Evolutionary conservation across 2,113 vertebrate species (phyloP), one percentile per base, ranked within the genome.

Genomic region (Callospermophilus lateralis): DNA sequence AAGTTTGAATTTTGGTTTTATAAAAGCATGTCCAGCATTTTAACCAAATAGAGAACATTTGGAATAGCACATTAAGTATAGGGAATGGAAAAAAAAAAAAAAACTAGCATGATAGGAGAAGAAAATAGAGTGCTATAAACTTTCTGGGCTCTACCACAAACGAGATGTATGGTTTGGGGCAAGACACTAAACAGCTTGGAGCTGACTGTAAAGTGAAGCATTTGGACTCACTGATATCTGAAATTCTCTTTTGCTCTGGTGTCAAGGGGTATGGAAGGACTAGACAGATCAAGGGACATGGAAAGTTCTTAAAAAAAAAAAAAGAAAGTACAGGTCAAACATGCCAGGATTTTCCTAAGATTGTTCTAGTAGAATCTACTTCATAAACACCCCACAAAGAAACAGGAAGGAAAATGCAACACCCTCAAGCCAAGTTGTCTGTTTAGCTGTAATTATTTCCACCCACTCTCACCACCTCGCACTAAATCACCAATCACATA

Each of bases 351-450:
- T 91, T 91, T 55, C 17, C 39, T 42, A 84, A 91, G 26, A 28
- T 63, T 63, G 6, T 72, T 93, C 58, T 58, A 89, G 37, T 37
- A 95, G 74, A 78, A 89, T 78, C 48, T 37, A 87, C 30, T 67
- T 90, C 72, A 81, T 6, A 85, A 67, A 48, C 68, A 78, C 61
- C 86, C n/a, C 34, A 89, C 80, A 70, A 87, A 86, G 79, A 79
- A 93, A 74, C 13, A 80, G 72, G 48, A 89, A 63, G 48, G 39
- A 45, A 72, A 88, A 88, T 39, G 30, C n/a, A 80, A 79, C 20
- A 89, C 16, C n/a, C 4, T 85, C 42, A 42, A 26, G 78, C 19
- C 73, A 88, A 76, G 45, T 12, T 81, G 53, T 89, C 83, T 58
- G 37, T 77, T 84, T 37, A 42, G 5, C 76, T 84, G 32, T 45